Conservation (phyloP, 2,113 vertebrate genomes). For the Eclectus roratus region DNA sequence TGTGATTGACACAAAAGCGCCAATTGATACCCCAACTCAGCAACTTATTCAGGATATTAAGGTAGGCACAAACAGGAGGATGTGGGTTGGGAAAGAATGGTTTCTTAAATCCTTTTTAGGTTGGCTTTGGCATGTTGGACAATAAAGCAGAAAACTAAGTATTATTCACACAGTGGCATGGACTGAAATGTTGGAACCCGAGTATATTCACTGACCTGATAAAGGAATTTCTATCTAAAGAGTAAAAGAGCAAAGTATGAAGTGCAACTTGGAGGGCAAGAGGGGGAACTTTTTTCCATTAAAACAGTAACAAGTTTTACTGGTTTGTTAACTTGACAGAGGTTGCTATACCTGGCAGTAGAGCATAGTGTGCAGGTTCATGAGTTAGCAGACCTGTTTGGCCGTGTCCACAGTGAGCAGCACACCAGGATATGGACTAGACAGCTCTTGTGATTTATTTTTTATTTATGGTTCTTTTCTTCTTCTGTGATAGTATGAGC, state of each 20-base stretch:
- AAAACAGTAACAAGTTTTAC: slow-evolving; percentile 8
- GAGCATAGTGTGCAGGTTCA: background rate
- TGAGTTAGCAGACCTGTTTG: background rate
- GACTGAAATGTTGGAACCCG: background rate
- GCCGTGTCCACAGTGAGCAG: background rate
- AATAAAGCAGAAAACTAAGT: background rate
- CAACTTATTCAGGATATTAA: slow-evolving; percentile 96
- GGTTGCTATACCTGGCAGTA: background rate
- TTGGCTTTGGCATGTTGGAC: background rate
- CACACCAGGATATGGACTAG: background rate
- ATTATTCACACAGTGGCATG: background rate
- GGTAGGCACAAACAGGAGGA: slow-evolving; percentile 67
- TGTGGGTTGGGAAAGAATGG: background rate
- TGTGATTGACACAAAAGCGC: slow-evolving; percentile 92
- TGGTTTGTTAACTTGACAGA: background rate
- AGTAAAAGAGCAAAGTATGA: background rate
- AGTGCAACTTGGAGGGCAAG: background rate
- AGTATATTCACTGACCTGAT: background rate
- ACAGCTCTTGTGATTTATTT: background rate
- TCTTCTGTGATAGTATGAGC: background rate
- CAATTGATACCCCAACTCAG: slow-evolving; percentile 95
- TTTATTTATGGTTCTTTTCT: background rate
- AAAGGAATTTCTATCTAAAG: background rate
- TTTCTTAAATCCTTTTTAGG: background rate
- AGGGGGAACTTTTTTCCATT: background rate